A percentile compares a stretch with the other conserved stretches of the same genome.
These are phyloP conservation scores for Dimorphilus gyrociliatus DNA, from an alignment of 2,888 invertebrate species.

Conservation along the genomic window DNA sequence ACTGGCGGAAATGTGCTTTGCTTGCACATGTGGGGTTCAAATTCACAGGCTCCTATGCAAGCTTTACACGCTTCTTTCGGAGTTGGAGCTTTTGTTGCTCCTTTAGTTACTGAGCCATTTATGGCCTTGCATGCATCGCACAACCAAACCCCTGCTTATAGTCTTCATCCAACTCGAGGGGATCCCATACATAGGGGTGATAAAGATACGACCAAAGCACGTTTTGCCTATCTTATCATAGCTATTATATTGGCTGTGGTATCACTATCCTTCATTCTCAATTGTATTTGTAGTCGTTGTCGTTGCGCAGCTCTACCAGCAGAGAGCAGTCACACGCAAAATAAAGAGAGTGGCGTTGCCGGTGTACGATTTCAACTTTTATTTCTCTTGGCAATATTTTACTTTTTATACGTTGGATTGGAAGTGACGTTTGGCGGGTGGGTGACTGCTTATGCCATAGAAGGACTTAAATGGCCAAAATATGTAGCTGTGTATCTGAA, in stretches of 20 bases:
- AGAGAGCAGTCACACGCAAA: too few species aligned
- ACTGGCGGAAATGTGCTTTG: slow-evolving; percentile 39
- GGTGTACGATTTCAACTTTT: slow-evolving; percentile 23
- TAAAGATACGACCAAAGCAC: slow-evolving; percentile 24
- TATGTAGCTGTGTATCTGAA: slow-evolving; percentile 32
- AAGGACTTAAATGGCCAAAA: slow-evolving; percentile 24
- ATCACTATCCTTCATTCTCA: slow-evolving; percentile 27
- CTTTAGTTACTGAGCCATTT: slow-evolving; percentile 38
- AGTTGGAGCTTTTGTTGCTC: slow-evolving; percentile 39
- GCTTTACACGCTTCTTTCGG: slow-evolving; percentile 40
- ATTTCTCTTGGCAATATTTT: slow-evolving; percentile 32
- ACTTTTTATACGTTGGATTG: slow-evolving; percentile 36
- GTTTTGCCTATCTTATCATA: slow-evolving; percentile 36
- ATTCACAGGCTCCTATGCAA: slow-evolving; percentile 39
- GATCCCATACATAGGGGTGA: too few species aligned
- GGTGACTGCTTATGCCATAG: slow-evolving; percentile 33
- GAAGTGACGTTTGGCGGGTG: slow-evolving; percentile 40
- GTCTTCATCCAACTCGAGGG: too few species aligned
- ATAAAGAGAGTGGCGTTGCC: slow-evolving; percentile 5
- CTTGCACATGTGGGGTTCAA: slow-evolving; percentile 29
- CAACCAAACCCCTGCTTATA: too few species aligned
- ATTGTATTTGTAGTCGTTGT: too few species aligned
- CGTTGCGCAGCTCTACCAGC: too few species aligned
- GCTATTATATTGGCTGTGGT: slow-evolving; percentile 28
- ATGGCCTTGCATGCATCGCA: too few species aligned